These are phyloP conservation scores for Conistra vaccinii DNA, from an alignment of 2,888 invertebrate genomes.

Conservation along the genomic window DNA sequence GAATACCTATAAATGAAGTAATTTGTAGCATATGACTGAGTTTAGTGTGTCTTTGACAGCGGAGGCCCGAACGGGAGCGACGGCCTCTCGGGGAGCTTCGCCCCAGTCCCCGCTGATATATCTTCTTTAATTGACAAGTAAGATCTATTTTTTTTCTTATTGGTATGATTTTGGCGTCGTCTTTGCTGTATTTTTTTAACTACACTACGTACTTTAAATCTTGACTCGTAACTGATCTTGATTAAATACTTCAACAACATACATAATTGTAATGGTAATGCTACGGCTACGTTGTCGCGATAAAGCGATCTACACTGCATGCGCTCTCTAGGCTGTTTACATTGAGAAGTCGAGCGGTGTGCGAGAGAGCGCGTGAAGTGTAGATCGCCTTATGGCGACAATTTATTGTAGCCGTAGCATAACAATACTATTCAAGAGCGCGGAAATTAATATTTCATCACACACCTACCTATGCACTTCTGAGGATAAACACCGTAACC, in stretches of 20 bases:
- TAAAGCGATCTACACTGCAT: background rate
- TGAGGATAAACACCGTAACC: too few species aligned
- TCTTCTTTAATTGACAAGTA: slow-evolving; percentile 89
- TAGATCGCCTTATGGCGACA: too few species aligned
- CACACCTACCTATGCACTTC: too few species aligned
- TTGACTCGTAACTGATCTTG: background rate
- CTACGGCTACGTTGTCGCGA: background rate
- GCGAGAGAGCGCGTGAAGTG: background rate
- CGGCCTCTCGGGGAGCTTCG: slow-evolving; percentile 82
- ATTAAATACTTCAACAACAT: background rate
- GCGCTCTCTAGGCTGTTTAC: too few species aligned
- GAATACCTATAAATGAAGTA: background rate
- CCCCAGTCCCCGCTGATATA: slow-evolving; percentile 87
- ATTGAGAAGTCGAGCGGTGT: background rate
- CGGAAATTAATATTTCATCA: too few species aligned
- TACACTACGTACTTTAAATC: background rate
- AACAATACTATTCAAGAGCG: background rate
- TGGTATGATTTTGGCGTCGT: background rate
- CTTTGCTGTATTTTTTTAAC: background rate
- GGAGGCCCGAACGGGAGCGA: slow-evolving; percentile 87
- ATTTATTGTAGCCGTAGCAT: too few species aligned
- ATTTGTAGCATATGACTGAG: slow-evolving; percentile 6
- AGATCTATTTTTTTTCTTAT: slow-evolving; percentile 51
- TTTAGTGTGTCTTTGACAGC: slow-evolving; percentile 70
- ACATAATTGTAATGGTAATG: background rate